phyloP scores from a whole-genome alignment of 1,140 invertebrate genomes.

The Eufriesea mexicana region DNA sequence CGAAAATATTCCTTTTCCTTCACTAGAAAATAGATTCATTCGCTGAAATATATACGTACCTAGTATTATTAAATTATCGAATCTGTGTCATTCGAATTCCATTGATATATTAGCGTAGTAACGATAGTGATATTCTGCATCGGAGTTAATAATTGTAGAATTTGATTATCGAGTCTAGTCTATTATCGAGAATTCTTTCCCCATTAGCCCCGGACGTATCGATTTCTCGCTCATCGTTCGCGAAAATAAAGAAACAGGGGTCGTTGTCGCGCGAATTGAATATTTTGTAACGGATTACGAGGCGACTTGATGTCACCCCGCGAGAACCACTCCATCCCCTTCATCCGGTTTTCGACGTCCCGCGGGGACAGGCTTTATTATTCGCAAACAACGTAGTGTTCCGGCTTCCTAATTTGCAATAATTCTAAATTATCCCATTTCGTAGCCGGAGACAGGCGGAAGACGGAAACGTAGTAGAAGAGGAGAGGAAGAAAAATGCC shows the following conservation, averaged over 20 bases:
- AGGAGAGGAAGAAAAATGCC: constrained; percentile 69
- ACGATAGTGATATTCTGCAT: no score
- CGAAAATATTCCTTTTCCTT: no score
- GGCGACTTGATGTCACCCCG: constrained; percentile 4
- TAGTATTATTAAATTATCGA: no score
- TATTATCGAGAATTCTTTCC: no score
- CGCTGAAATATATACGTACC: no score
- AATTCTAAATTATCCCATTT: constrained; percentile 76
- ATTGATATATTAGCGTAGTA: no score
- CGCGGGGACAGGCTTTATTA: constrained; percentile 67
- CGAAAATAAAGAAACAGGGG: background rate
- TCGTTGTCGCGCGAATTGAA: constrained; percentile 1
- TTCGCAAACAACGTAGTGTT: constrained; percentile 68
- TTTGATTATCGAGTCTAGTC: no score
- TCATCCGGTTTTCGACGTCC: constrained; percentile 61
- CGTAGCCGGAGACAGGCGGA: constrained; percentile 54
- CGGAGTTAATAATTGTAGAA: no score
- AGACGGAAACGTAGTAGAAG: constrained; percentile 62
- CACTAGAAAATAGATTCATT: no score
- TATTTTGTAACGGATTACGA: background rate
- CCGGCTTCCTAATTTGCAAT: constrained; percentile 72
- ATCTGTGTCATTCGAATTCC: no score
- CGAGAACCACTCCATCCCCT: constrained; percentile 35
- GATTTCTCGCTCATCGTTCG: background rate
- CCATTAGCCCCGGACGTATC: background rate